These are phyloP conservation scores for Artibeus jamaicensis DNA, from an alignment of 2,797 vertebrate species.

Conservation along the genomic window DNA sequence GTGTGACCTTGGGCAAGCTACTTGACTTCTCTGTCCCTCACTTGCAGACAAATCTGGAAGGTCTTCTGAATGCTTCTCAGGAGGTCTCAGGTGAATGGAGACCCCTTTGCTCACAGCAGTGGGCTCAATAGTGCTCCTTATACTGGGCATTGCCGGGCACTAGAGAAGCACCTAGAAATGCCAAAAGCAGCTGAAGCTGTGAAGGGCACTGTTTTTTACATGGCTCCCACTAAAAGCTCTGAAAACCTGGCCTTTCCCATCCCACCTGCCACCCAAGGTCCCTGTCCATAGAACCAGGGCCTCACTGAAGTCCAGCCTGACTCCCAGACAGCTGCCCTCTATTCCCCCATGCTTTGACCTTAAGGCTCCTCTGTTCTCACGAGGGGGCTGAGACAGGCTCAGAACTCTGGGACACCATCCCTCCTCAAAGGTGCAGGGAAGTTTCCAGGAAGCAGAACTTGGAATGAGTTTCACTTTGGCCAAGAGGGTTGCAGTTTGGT, in stretches of 20 bases:
- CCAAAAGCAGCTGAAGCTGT: neutral
- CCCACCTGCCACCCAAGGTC: neutral
- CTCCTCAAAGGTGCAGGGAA: neutral
- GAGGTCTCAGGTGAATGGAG: neutral
- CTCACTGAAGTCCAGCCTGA: neutral
- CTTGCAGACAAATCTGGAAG: neutral
- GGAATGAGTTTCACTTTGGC: neutral
- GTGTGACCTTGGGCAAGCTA: neutral
- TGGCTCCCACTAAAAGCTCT: neutral
- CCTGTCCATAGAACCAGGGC: neutral
- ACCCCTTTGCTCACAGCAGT: neutral
- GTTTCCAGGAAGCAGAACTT: neutral
- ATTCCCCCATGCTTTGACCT: neutral
- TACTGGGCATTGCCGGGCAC: neutral
- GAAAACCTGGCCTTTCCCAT: neutral
- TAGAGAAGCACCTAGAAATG: neutral
- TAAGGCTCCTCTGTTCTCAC: neutral
- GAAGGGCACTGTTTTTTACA: neutral
- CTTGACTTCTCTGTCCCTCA: neutral
- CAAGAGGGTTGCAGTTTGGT: neutral
- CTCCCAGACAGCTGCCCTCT: neutral
- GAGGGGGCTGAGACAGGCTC: neutral
- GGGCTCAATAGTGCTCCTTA: neutral
- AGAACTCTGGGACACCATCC: neutral
- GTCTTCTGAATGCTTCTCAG: neutral